phyloP scores from a whole-genome alignment of 2,797 vertebrate species.

The Mycteria americana region DNA sequence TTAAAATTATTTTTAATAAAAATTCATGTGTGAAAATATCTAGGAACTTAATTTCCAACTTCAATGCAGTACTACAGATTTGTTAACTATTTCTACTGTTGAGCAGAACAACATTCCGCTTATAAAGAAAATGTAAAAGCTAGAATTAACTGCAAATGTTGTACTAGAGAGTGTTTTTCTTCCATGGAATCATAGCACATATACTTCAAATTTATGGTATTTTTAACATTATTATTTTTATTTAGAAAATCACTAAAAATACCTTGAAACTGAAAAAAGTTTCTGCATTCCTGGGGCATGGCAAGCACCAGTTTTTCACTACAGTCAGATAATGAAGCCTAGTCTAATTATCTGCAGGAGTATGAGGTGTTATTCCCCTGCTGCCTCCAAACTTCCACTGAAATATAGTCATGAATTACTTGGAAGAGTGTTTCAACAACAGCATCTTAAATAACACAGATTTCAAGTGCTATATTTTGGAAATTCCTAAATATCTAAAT shows the following conservation, averaged over 20 bases:
- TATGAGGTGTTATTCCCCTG: neutral
- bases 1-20: neutral
- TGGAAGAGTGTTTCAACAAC: neutral
- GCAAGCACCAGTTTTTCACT: neutral
- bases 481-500: neutral
- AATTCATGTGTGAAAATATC: neutral
- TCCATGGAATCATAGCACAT: neutral
- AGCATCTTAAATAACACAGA: neutral
- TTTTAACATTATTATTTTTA: neutral
- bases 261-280: neutral
- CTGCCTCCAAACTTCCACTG: neutral
- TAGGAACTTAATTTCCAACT: neutral
- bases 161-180: neutral
- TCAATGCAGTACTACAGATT: neutral
- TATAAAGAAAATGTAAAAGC: neutral
- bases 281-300: neutral
- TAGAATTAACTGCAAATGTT: neutral
- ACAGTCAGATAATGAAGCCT: neutral
- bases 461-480: neutral
- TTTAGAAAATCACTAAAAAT: neutral
- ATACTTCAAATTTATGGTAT: neutral
- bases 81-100: neutral
- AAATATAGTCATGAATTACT: neutral
- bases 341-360: neutral
- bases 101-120: neutral